These are phyloP conservation scores for Zaprionus taronus DNA, from an alignment of 1,140 invertebrate species.

Conservation along the genomic window DNA sequence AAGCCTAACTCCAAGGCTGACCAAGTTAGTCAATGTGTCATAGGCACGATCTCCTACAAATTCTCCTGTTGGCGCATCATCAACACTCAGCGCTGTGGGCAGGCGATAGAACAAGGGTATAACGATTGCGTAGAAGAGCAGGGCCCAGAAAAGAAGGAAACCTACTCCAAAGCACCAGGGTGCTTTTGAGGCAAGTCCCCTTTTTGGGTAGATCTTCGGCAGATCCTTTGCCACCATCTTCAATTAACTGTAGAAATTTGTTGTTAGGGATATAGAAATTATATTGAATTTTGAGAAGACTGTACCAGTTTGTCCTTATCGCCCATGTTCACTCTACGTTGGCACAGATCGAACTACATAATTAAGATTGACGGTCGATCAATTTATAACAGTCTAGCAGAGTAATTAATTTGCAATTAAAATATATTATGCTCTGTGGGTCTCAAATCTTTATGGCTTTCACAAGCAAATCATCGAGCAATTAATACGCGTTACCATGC, in stretches of 20 bases:
- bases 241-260: neutral
- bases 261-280: neutral
- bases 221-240: constrained; percentile 8
- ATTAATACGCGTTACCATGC: neutral
- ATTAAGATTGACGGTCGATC: neutral
- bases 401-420: constrained; percentile 1
- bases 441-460: neutral
- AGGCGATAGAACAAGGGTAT: constrained; percentile 18
- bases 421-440: neutral
- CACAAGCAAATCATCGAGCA: neutral
- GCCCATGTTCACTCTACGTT: constrained; percentile 4
- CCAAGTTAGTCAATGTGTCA: constrained; percentile 87
- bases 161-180: constrained; percentile 45
- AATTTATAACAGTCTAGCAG: neutral
- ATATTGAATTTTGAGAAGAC: neutral
- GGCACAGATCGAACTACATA: neutral
- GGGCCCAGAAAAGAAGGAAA: constrained; percentile 56
- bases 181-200: neutral
- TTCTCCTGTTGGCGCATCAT: constrained; percentile 11
- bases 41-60: constrained; percentile 65
- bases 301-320: constrained; percentile 26
- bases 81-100: neutral
- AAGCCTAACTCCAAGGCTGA: constrained; percentile 88
- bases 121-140: constrained; percentile 10
- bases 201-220: too few species aligned